phyloP scores from a whole-genome alignment of 2,113 vertebrate species.

The Helogale parvula region DNA sequence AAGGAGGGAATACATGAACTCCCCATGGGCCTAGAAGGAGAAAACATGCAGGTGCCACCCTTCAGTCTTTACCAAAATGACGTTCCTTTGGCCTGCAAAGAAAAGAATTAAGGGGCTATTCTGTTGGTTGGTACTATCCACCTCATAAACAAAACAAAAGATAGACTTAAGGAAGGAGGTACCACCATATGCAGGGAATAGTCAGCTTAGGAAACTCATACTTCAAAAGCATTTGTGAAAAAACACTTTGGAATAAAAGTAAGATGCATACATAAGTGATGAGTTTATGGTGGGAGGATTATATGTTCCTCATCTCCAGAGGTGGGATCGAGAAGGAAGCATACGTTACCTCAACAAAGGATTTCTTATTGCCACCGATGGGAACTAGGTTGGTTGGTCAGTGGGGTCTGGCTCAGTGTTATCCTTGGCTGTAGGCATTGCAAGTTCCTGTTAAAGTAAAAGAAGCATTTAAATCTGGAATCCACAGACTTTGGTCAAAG shows the following conservation, averaged over 20 bases:
- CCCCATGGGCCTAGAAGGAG: neutral
- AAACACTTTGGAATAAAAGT: neutral
- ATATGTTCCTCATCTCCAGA: neutral
- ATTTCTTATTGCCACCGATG: neutral
- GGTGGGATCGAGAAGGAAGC: neutral
- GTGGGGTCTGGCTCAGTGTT: neutral
- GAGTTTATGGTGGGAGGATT: neutral
- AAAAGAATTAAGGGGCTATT: neutral
- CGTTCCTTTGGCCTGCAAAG: neutral
- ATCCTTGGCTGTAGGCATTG: neutral
- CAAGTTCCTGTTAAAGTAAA: neutral
- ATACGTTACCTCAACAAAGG: too few relatives aligned
- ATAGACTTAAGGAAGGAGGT: neutral
- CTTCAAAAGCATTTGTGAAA: neutral
- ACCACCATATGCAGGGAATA: neutral
- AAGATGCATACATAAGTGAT: neutral
- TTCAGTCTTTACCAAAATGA: neutral
- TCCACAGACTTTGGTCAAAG: neutral
- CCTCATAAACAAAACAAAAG: neutral
- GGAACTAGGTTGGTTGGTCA: neutral
- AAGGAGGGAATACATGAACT: too few relatives aligned
- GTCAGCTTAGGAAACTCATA: neutral
- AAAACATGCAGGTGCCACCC: neutral
- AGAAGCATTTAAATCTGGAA: neutral
- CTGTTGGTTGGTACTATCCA: neutral